phyloP scores from a whole-genome alignment of 2,888 invertebrate genomes.

The Agelastica alni region DNA sequence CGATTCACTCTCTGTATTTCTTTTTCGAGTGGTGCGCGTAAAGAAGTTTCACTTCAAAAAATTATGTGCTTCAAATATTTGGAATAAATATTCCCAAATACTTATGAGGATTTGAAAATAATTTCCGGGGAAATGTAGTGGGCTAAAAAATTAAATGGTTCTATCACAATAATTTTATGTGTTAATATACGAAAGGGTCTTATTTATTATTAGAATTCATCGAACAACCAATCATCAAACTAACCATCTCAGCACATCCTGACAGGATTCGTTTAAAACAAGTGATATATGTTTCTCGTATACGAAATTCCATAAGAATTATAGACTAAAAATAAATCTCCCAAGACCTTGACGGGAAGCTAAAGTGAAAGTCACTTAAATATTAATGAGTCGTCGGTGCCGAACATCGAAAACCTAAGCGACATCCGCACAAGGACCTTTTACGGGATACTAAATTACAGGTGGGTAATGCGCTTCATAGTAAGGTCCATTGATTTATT shows the following conservation, averaged over 20 bases:
- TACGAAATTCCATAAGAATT: slow-evolving; percentile 17
- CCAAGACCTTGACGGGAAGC: slow-evolving; percentile 12
- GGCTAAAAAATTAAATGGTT: no score
- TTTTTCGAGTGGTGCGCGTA: no score
- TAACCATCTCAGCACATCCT: slow-evolving; percentile 4
- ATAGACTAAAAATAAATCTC: slow-evolving; percentile 22
- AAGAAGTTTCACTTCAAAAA: no score
- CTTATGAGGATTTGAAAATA: no score
- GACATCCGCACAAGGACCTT: slow-evolving; percentile 4
- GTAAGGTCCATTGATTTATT: no score
- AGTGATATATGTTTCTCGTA: slow-evolving; percentile 18
- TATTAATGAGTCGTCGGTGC: slow-evolving; percentile 17
- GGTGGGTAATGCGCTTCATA: slow-evolving; percentile 1
- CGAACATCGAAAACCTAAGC: background rate
- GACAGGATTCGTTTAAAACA: slow-evolving; percentile 18
- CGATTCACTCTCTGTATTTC: no score
- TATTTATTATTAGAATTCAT: no score
- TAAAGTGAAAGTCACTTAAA: slow-evolving; percentile 19
- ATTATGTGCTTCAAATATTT: no score
- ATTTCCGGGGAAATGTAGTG: no score
- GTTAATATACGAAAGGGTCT: no score
- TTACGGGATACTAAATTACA: slow-evolving; percentile 5
- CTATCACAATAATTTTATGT: no score
- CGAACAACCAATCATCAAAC: slow-evolving; percentile 5
- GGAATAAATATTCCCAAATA: no score